These are phyloP conservation scores for Tetheella fluctuosa DNA, from an alignment of 2,888 invertebrate species.

Conservation along the genomic window DNA sequence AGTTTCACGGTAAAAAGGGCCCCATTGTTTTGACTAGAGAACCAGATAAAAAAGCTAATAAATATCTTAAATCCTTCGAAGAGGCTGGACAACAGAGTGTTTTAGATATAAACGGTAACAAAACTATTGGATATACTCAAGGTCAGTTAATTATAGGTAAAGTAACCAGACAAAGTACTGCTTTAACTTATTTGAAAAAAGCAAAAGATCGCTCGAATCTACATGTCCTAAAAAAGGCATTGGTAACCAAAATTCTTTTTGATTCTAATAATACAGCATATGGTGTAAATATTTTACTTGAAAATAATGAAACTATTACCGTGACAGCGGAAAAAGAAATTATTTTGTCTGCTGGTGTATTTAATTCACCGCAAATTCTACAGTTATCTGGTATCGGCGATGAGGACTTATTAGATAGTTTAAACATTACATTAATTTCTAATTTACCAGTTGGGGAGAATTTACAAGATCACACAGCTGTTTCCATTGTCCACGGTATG, in stretches of 20 bases:
- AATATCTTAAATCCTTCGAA: conserved; percentile 57
- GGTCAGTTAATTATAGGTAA: conserved; percentile 67
- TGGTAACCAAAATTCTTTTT: conserved; percentile 74
- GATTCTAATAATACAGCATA: conserved; percentile 65
- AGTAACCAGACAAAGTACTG: conserved; percentile 75
- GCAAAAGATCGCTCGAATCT: conserved; percentile 53
- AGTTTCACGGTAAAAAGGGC: conserved; percentile 62
- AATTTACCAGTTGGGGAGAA: conserved; percentile 72
- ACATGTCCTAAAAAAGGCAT: conserved; percentile 64
- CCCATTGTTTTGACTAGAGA: conserved; percentile 60
- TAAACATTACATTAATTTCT: conserved; percentile 59
- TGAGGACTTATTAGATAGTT: conserved; percentile 46
- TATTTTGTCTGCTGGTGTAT: conserved; percentile 69
- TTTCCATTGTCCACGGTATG: conserved; percentile 47
- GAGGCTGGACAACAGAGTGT: conserved; percentile 63
- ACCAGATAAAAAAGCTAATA: conserved; percentile 26
- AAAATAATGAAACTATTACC: conserved; percentile 40
- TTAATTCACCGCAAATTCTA: conserved; percentile 72
- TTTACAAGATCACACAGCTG: conserved; percentile 69
- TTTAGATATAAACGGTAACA: conserved; percentile 26
- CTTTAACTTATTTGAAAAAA: conserved; percentile 70
- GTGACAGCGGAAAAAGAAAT: conserved; percentile 65
- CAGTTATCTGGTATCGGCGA: conserved; percentile 79
- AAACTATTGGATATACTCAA: conserved; percentile 66
- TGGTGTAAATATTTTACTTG: conserved; percentile 61